phyloP scores from a whole-genome alignment of 2,888 invertebrate species.

The Maniola hyperantus region DNA sequence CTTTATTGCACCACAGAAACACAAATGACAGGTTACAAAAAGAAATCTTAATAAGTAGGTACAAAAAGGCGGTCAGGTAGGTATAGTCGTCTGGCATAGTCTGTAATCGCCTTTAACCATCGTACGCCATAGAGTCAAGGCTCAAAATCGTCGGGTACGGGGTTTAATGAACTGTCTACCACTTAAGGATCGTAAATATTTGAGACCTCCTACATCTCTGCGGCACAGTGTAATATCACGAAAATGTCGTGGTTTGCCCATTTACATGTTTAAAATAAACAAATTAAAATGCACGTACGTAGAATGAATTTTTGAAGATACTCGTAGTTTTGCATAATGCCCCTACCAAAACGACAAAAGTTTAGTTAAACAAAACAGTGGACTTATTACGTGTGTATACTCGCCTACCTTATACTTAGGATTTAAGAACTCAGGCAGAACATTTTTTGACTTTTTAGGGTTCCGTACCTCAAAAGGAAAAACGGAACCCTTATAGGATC shows the following conservation, averaged over 20 bases:
- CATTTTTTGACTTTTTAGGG: no score
- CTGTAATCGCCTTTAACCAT: slow-evolving; percentile 7
- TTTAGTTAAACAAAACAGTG: neutral
- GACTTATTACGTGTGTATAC: neutral
- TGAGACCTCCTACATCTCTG: slow-evolving; percentile 39
- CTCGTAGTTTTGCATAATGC: neutral
- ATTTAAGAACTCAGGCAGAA: no score
- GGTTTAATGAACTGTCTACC: slow-evolving; percentile 42
- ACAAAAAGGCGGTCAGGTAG: no score
- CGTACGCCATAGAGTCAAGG: slow-evolving; percentile 22
- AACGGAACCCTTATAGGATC: no score
- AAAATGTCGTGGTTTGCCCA: slow-evolving; percentile 13
- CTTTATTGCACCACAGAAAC: no score
- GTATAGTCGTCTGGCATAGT: neutral
- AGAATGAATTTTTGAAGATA: neutral
- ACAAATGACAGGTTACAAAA: no score
- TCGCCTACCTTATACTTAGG: no score
- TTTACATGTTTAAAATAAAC: slow-evolving; percentile 16
- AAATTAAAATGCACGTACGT: slow-evolving; percentile 7
- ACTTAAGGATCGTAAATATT: slow-evolving; percentile 42
- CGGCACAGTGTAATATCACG: slow-evolving; percentile 23
- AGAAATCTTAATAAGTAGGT: no score
- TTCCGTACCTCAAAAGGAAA: no score
- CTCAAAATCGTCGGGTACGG: slow-evolving; percentile 29
- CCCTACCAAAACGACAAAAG: neutral